Evolutionary conservation across 2,113 vertebrate genomes (phyloP).

Genomic region (Oriolus oriolus): DNA sequence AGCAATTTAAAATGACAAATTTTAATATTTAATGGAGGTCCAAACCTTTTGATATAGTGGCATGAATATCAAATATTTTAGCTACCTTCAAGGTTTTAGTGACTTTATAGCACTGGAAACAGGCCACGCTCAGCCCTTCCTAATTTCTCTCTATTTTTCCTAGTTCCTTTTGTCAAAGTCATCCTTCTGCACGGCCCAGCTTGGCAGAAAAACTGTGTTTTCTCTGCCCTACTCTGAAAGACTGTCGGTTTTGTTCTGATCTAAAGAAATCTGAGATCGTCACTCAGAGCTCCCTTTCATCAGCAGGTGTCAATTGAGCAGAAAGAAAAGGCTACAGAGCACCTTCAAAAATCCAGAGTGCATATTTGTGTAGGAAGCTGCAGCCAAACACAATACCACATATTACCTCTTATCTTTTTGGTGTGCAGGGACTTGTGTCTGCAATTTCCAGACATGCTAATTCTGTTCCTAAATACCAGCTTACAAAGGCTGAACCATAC

Average conservation of each 20-base stretch:
- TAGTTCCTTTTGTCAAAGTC: not conserved
- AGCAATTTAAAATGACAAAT: conserved; percentile 74
- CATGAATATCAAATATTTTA: conserved; percentile 67
- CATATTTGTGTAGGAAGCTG: not conserved
- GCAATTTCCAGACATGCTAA: not conserved
- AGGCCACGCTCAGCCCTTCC: not conserved
- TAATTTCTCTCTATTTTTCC: not conserved
- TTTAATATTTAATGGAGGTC: conserved; percentile 75
- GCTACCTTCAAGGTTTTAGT: conserved; percentile 45
- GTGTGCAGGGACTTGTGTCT: not conserved
- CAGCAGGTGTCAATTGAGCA: not conserved
- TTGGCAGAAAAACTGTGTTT: not conserved
- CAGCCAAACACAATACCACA: not conserved
- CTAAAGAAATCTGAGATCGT: not conserved
- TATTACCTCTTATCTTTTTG: not conserved
- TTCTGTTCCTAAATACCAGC: not conserved
- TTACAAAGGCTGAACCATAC: not conserved
- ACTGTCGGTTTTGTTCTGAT: not conserved
- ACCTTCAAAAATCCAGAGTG: not conserved
- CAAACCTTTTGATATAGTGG: conserved; percentile 62
- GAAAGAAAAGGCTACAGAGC: not conserved
- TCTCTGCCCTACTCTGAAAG: not conserved
- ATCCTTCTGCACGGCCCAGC: not conserved
- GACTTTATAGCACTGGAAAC: conserved; percentile 18
- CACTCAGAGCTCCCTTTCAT: not conserved